Base-by-base conservation (phyloP, 2,113 vertebrate genomes). In the Antennarius striatus region DNA sequence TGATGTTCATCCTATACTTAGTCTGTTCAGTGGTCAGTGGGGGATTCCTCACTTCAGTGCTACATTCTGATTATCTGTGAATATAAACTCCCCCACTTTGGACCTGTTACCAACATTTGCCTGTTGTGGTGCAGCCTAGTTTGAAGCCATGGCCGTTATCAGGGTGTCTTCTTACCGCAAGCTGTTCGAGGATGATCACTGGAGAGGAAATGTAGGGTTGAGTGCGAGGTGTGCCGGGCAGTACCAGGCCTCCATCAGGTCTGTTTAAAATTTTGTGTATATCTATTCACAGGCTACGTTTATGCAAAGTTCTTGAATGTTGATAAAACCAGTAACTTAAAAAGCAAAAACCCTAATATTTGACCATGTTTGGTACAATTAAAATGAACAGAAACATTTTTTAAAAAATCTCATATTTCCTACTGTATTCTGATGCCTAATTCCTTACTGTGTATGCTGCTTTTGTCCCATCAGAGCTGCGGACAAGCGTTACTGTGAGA, bases 111-210 rank as follows among this genome's bases (percentile, higher is more conserved):
- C 63, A 49, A 22, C 22, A 22, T 22, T 82, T 77, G 40, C 50
- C 30, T 57, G 48, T 68, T 57, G 32, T 50, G 47, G 54, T 46
- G 51, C 48, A 42, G 45, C 10, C 53, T 9, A 14, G 4, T 74
- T 56, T 3, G 8, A 29, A 66, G 48, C 48, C 12, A 87, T 88
- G 91, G 88, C 90, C 73, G 77, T 91, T 87, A 80, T 92, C 80
- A 76, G 91, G 72, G 91, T 92, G 68, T 93, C 92, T 6, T 93
- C 92, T 1, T 92, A 93, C 68, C 91, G 91, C 51, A 89, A 71
- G 57, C 67, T 92, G 71, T 93, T 93, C 92, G 57, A 89, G 91
- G 22, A 22, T 3, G 29, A 81, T 22, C 46, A 10, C 50, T 88
- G 87, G 89, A 78, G 68, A 43, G 29, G 39, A 15, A 62, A 50